phyloP scores from a whole-genome alignment of 92 coral and sea anemone species.

The Parazoanthus atlanticus region DNA sequence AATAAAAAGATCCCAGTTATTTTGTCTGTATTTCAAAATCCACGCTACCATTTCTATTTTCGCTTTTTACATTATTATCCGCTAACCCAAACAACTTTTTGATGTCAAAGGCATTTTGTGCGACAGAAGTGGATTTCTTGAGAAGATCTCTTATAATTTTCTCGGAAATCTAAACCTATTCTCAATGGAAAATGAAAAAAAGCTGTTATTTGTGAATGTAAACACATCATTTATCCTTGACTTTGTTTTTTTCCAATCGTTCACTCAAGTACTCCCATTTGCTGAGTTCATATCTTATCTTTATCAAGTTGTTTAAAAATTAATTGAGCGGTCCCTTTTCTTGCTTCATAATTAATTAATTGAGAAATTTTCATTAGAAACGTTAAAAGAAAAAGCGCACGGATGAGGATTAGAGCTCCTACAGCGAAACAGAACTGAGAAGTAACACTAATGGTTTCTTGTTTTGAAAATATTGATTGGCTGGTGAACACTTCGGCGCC shows the following conservation, averaged over 20 bases:
- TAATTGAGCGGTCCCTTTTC: constrained; percentile 9
- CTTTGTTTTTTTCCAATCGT: not conserved
- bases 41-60: too few relatives aligned
- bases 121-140: too few relatives aligned
- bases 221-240: not conserved
- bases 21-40: too few relatives aligned
- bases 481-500: not conserved
- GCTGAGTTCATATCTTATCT: not conserved
- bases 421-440: not conserved
- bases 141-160: too few relatives aligned
- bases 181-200: too few relatives aligned
- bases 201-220: not conserved
- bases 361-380: not conserved
- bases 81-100: too few relatives aligned
- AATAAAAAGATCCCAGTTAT: too few relatives aligned
- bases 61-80: too few relatives aligned
- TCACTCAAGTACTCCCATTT: not conserved
- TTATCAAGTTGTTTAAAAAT: constrained; percentile 1
- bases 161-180: too few relatives aligned
- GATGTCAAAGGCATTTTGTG: too few relatives aligned
- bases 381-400: not conserved
- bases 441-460: not conserved
- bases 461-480: not conserved
- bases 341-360: not conserved
- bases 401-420: not conserved